Conservation (phyloP, 2,888 invertebrate species). For the Eretmocerus hayati region DNA sequence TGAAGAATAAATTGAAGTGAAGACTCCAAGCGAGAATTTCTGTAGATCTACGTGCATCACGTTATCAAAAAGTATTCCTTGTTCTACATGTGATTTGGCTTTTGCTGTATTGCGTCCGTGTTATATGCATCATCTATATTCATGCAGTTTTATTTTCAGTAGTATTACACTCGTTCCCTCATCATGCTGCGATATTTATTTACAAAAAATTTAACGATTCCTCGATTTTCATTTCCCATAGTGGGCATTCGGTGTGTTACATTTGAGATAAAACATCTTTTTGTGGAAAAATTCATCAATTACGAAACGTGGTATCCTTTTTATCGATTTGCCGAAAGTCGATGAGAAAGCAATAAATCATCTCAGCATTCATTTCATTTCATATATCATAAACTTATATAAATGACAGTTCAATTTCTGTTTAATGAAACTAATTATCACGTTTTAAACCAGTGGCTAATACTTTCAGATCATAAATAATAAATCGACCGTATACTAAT, state of each 20-base stretch:
- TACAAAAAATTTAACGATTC: neutral
- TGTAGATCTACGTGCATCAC: constrained; percentile 19
- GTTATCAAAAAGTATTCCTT: constrained; percentile 16
- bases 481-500: no score
- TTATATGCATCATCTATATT: constrained; percentile 26
- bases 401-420: no score
- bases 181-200: constrained; percentile 4
- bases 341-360: no score
- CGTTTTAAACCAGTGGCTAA: no score
- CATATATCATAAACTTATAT: no score
- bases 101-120: constrained; percentile 32
- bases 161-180: constrained; percentile 2
- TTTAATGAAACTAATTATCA: no score
- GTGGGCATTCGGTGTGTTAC: neutral
- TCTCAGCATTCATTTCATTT: no score
- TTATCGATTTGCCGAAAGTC: no score
- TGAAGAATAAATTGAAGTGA: neutral
- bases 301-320: no score
- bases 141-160: constrained; percentile 18
- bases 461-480: no score
- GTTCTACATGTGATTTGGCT: constrained; percentile 32
- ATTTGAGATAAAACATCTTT: no score
- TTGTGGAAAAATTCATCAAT: no score
- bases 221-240: neutral
- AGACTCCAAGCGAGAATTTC: constrained; percentile 15